Evolutionary conservation across 2,113 vertebrate genomes (phyloP), one percentile per base, ranked within the genome.

Genomic region (Dipodomys ordii): DNA sequence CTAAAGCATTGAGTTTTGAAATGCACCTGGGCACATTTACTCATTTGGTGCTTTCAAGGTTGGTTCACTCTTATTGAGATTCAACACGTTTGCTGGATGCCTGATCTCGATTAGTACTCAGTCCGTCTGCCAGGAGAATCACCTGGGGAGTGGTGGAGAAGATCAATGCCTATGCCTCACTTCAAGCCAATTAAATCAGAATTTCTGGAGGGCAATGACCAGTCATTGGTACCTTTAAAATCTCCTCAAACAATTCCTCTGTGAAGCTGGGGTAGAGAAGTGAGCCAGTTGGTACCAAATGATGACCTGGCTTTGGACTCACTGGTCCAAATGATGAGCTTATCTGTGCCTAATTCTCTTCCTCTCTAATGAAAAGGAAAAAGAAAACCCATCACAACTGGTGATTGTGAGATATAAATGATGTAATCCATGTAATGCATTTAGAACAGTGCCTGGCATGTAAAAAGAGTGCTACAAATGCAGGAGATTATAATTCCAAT

Each of bases 121-220:
- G 68, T 44, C 76, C 32, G 23, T 39, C 91, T 93, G 80, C 76
- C 10, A 3, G 19, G 30, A 23, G 20, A 44, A 71, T 73, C 15
- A 3, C 73, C 89, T n/a, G 32, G 83, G 87, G 28, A 96, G 69
- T 72, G 78, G 32, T 77, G 53, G 80, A 92, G 89, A 76, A 44
- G 44, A 93, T 84, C 12, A 0, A 78, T 95, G 69, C 6, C 87
- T 83, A 0, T 25, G 87, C 49, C 20, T 68, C 64, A 44, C 77
- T 80, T 94, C 57, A 79, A 35, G 85, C 64, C 91, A 94, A 91
- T 95, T 87, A 94, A 94, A 83, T 22, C 30, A 35, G 69, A 91
- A 92, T 95, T 92, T 88, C 69, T 69, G 7, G 15, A 7, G 64
- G 10, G 32, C 65, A 32, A 87, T 60, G 57, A 39, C 5, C 12